These are phyloP conservation scores for Herpetotheres cachinnans DNA, from an alignment of 2,113 vertebrate genomes.

Conservation along the genomic window DNA sequence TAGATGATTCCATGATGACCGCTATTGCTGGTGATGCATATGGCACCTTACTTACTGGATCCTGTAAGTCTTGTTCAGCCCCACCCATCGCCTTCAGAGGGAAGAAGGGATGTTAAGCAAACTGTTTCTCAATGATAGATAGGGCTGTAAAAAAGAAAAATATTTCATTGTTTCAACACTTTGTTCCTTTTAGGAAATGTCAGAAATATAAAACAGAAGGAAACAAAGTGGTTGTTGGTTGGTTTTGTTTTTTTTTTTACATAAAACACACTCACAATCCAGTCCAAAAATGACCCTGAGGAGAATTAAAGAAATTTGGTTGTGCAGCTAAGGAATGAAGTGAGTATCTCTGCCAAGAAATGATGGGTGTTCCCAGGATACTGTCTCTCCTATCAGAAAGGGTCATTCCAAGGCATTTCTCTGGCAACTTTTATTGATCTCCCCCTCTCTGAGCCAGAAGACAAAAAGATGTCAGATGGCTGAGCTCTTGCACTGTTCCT, in stretches of 20 bases:
- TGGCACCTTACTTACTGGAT: background rate
- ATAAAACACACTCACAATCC: background rate
- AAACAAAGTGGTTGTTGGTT: background rate
- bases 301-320: background rate
- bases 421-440: conserved; percentile 17
- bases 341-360: background rate
- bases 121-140: conserved; percentile 38
- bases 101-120: conserved; percentile 25
- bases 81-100: background rate
- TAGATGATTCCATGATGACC: background rate
- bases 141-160: background rate
- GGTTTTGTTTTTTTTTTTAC: background rate
- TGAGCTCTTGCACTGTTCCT: background rate
- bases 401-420: conserved; percentile 28
- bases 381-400: background rate
- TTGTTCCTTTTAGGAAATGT: conserved; percentile 37
- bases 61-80: background rate
- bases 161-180: background rate
- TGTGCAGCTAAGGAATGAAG: background rate
- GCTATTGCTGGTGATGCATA: background rate
- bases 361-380: conserved; percentile 27
- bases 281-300: background rate
- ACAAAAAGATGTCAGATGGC: background rate
- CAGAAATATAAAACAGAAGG: conserved; percentile 48
- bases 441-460: background rate